Percentiles rank a stretch among this genome's conserved stretches.
These are phyloP conservation scores for Etia nguti DNA, from an alignment of 2,113 vertebrate genomes.

Conservation along the genomic window DNA sequence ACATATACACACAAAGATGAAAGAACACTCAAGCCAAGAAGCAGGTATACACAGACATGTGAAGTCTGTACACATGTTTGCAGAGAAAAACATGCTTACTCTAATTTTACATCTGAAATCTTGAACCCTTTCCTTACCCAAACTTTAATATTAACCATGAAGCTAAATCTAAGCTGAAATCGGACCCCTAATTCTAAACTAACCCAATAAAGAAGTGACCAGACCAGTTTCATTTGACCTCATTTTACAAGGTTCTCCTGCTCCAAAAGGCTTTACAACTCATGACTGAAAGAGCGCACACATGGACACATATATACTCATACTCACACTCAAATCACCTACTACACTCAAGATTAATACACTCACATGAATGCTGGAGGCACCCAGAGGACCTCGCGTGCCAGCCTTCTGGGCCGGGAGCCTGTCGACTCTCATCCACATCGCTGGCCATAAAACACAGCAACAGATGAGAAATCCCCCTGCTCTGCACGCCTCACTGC, in stretches of 20 bases:
- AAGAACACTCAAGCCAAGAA: neutral
- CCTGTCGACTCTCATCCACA: constrained; percentile 13
- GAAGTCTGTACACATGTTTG: neutral
- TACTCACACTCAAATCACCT: neutral
- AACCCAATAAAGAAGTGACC: neutral
- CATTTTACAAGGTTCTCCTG: neutral
- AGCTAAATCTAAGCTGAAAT: neutral
- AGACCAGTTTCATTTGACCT: neutral
- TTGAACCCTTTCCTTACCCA: neutral
- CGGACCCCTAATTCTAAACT: neutral
- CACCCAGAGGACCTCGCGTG: constrained; percentile 26
- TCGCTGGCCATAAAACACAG: neutral
- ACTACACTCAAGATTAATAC: neutral
- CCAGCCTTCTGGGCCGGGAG: constrained; percentile 4
- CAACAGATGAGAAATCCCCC: constrained; percentile 35
- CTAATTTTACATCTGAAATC: neutral
- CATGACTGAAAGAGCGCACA: neutral
- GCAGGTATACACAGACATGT: neutral
- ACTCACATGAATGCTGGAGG: neutral
- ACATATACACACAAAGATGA: neutral
- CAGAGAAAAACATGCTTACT: neutral
- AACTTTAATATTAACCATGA: neutral
- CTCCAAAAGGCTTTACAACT: neutral
- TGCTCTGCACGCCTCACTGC: constrained; percentile 1
- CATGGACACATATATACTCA: neutral